Base-by-base conservation (phyloP, 2,113 vertebrate species). In the Hemicordylus capensis region DNA sequence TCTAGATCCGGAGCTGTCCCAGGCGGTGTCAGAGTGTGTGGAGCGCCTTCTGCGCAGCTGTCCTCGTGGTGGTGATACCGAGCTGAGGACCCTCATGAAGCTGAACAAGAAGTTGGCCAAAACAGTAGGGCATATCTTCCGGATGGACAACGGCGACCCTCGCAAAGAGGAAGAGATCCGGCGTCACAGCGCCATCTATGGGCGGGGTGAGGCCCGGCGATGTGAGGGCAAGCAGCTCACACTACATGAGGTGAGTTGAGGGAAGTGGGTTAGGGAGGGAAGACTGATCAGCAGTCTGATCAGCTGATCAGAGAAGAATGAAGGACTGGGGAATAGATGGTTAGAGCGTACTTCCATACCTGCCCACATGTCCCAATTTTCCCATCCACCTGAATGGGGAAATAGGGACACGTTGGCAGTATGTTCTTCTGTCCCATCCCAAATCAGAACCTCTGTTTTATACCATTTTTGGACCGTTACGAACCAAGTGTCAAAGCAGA, bases 91-190 rank as follows among this genome's bases (percentile, higher is more conserved):
- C 1, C 93, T 99, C 51, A 95, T 99, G 70, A 97, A 98, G 92
- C 97, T 98, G 93, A 98, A 99, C 93, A 98, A 98, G 96, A 99
- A 99, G 93, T 92, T 99, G 93, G 98, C 98, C 6, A 98, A 98
- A 90, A 96, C 98, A 0, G 97, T 99, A 86, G 98, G 98, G 3
- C 98, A 99, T 94, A 98, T 99, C 92, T 99, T 99, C 94, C 97
- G 97, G 87, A 97, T 98, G 96, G 97, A 96, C 31, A 96, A 98
- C 0, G 96, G 96, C 0, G 97, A 98, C 87, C 96, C 94, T 26
- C 97, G 96, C 90, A 98, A 98, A 87, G 98, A 98, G 87, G 98
- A 99, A 79, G 98, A 99, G 95, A 98, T 98, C 93, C 96, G 98
- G 20, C 98, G 98, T 85, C 98, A 98, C 96, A 99, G 98, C 64